Base-by-base conservation (phyloP, 23 tunicate genomes). In the Trididemnum nubilum region DNA sequence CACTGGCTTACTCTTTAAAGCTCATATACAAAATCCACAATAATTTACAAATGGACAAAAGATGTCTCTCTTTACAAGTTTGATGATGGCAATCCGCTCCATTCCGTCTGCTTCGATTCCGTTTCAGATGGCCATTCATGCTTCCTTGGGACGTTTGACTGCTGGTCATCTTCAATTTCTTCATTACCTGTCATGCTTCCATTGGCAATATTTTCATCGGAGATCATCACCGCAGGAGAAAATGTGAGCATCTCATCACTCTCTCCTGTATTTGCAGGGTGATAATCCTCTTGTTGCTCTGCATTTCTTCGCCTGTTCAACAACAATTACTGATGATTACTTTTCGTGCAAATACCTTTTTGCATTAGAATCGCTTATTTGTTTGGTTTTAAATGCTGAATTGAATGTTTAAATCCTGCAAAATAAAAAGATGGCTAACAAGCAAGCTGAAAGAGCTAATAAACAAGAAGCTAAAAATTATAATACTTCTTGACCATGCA, bases 161-260 rank as follows among this genome's bases (percentile, higher is more conserved):
- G 5, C 29, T 21, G 25, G 26, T 12, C 67, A 12, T 21, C 29
- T 21, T 24, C 29, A 24, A 5, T 5, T n/a, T 24, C 26, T 4
- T 24, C n/a, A 15, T 12, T 26, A 21, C 5, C 29, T 21, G 29
- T 26, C 29, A 24, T 26, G 4, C 28, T 4, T 12, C 26, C 26
- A 3, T 15, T 15, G n/a, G 67, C 67, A 22, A 12, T n/a, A 24
- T 22, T 26, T 21, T 18, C 57, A 49, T 49, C 57, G 12, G 12
- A 12, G 12, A 18, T 18, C 57, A 49, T 49, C 18, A 12, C 57
- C 12, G 5, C 26, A 15, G 28, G 67, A 15, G 54, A 44, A 44
- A 44, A 44, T 44, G 54, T 44, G 18, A 61, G n/a, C 67, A 61
- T 21, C 26, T 61, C 67, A n/a, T 61, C 67, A 61, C 67, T 61